Base-by-base conservation (phyloP, 1,140 invertebrate species). In the Thaumatotibia leucotreta region DNA sequence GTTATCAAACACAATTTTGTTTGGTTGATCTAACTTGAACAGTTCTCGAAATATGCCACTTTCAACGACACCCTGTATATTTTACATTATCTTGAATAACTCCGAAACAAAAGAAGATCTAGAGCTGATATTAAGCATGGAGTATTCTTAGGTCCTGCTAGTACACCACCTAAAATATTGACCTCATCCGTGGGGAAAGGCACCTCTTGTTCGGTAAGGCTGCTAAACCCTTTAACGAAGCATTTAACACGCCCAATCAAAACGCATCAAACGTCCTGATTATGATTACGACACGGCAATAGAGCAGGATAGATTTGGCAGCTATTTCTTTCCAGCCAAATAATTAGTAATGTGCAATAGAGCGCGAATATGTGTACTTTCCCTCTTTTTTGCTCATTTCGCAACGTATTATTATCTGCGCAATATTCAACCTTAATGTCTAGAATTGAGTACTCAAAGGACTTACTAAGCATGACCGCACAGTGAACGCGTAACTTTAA, bases 311-410 rank as follows among this genome's bases (percentile, higher is more conserved):
- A 20, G n/a, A 58, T 58, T 58, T 8, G 52, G 52, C 52, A 14
- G 24, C 23, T 9, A 14, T 58, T 14, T 58, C 24, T 27, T 29
- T 58, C 52, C 17, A 27, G 20, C 52, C 52, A 58, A 58, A 58
- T 58, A 58, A 58, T 58, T 58, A 27, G 23, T 29, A 27, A 58
- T 58, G 52, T 58, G 52, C 52, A 58, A 58, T 58, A 58, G 52
- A 58, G 52, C 52, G 52, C 52, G 24, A 27, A n/a, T 29, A 27
- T 58, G 29, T 58, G 52, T 58, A 24, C 52, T 58, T 58, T 58
- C 29, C 52, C 52, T 24, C 29, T 20, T 58, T 52, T 58, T 58
- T 58, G 39, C 8, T 6, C 39, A 45, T 45, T 45, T 45, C 39
- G 14, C 39, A 45, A 45, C 9, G 17, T 20, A 4, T 20, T 20